These are phyloP conservation scores for Neodiprion virginianus DNA, from an alignment of 1,140 invertebrate species.

Conservation along the genomic window DNA sequence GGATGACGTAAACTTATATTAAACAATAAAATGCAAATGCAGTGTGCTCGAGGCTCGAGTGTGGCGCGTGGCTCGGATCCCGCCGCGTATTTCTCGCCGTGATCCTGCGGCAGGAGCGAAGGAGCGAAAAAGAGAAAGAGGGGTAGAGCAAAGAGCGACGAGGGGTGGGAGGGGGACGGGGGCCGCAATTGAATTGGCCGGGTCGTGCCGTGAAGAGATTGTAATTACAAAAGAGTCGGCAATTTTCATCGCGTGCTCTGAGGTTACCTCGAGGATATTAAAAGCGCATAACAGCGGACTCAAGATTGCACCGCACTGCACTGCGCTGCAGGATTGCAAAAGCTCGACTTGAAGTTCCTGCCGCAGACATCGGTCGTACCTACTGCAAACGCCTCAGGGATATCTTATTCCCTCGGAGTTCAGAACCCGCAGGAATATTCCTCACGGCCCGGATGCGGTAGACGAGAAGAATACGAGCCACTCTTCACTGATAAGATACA, in stretches of 20 bases:
- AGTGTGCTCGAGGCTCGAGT: slow-evolving; percentile 31
- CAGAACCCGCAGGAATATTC: no score
- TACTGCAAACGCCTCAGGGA: no score
- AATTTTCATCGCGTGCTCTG: background rate
- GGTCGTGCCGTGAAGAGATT: slow-evolving; percentile 4
- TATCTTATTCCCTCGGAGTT: no score
- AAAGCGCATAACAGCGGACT: no score
- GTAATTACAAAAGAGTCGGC: background rate
- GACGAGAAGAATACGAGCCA: no score
- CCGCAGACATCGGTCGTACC: no score
- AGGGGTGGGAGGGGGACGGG: slow-evolving; percentile 12
- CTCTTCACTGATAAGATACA: no score
- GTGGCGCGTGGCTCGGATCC: slow-evolving; percentile 15
- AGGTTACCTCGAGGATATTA: no score
- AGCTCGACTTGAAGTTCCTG: no score
- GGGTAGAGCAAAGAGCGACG: slow-evolving; percentile 18
- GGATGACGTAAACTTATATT: slow-evolving; percentile 52
- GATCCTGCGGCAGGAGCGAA: background rate
- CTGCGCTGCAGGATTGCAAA: no score
- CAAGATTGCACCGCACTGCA: no score
- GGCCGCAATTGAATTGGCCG: slow-evolving; percentile 17
- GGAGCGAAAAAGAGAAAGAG: slow-evolving; percentile 26
- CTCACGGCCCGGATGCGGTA: no score
- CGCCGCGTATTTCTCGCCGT: slow-evolving; percentile 6
- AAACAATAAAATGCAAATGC: slow-evolving; percentile 57